Percentiles rank a stretch among this genome's conserved stretches.
Conservation (phyloP, 92 coral and sea anemone species). For the Porites cylindrica region DNA sequence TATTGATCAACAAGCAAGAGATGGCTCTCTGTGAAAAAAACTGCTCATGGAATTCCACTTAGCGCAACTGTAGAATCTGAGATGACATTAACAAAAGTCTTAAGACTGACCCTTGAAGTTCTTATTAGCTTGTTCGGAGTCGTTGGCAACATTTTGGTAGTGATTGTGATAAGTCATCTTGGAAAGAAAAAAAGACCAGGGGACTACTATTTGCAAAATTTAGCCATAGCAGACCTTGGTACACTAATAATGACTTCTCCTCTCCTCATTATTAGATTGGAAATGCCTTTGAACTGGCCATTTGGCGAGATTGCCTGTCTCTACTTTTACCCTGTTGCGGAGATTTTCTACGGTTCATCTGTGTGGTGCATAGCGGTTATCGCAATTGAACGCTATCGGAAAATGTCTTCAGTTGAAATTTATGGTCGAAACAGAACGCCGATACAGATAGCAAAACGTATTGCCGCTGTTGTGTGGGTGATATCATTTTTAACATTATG, state of each 20-base stretch:
- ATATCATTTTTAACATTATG: not conserved
- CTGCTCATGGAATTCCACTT: not conserved
- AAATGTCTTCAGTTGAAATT: not conserved
- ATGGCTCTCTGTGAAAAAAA: no score
- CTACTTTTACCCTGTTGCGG: constrained; percentile 39
- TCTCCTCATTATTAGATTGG: not conserved
- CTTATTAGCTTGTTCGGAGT: not conserved
- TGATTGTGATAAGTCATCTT: not conserved
- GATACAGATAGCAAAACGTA: not conserved
- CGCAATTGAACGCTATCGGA: constrained; percentile 57
- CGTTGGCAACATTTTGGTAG: not conserved
- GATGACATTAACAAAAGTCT: not conserved
- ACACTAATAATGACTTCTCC: constrained; percentile 47
- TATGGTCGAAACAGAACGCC: not conserved
- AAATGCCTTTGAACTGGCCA: not conserved
- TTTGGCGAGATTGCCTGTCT: constrained; percentile 55
- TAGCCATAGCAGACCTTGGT: constrained; percentile 65
- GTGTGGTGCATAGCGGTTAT: constrained; percentile 61
- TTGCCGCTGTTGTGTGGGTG: not conserved
- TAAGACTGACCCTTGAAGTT: not conserved
- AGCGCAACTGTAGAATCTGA: not conserved
- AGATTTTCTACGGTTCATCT: constrained; percentile 49
- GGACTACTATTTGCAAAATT: constrained; percentile 50
- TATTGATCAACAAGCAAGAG: no score
- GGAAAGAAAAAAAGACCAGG: constrained; percentile 4